Evolutionary conservation across 2,113 vertebrate genomes (phyloP).

Genomic region (Prionailurus viverrinus): DNA sequence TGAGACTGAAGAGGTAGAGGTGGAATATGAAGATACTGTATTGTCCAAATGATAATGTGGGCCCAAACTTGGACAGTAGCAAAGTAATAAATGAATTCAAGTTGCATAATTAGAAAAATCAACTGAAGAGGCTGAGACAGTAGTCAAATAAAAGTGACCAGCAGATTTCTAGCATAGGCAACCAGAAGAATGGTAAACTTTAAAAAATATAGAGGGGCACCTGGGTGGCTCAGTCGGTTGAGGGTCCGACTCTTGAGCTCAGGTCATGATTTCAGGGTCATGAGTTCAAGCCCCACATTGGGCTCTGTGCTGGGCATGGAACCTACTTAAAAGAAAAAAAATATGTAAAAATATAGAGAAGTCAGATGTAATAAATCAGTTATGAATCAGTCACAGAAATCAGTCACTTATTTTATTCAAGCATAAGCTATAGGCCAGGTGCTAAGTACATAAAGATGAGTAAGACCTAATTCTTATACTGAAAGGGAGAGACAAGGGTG

Average conservation of each 20-base stretch:
- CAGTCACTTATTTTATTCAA: background rate
- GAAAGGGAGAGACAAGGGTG: background rate
- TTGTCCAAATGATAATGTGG: background rate
- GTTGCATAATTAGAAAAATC: background rate
- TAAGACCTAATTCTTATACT: background rate
- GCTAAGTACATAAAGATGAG: background rate
- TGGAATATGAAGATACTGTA: background rate
- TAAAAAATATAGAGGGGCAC: no score
- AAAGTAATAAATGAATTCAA: slow-evolving; percentile 32
- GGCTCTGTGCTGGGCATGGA: no score
- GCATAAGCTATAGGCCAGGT: background rate
- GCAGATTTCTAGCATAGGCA: background rate
- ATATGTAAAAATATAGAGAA: background rate
- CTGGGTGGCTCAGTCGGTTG: no score
- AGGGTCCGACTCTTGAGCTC: no score
- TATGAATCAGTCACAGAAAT: background rate
- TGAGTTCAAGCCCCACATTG: no score
- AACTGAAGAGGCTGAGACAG: background rate
- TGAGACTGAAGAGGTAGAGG: background rate
- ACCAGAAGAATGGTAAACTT: background rate
- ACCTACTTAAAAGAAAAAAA: no score
- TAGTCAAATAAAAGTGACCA: slow-evolving; percentile 34
- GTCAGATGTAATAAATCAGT: background rate
- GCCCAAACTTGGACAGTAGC: background rate
- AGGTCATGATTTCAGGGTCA: no score